Evolutionary conservation across 1,140 invertebrate species (phyloP).

Genomic region (Yoshiicerus persimilis): DNA sequence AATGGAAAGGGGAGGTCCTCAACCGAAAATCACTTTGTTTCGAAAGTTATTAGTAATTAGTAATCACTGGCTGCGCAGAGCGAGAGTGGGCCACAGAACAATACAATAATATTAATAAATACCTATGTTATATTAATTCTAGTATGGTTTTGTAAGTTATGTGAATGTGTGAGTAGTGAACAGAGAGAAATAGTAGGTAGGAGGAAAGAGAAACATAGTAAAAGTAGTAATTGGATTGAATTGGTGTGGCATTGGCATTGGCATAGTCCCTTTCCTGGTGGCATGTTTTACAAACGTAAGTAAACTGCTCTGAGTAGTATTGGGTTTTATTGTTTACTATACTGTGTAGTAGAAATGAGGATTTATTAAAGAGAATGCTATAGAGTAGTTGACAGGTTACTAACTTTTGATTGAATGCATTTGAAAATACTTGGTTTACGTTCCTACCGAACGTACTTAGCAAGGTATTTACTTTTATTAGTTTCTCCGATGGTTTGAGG

Average conservation of each 20-base stretch:
- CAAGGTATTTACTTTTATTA: background rate
- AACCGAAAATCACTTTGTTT: slow-evolving; percentile 22
- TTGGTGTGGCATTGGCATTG: no score
- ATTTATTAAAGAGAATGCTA: background rate
- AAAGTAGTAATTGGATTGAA: no score
- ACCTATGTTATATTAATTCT: background rate
- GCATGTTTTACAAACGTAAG: no score
- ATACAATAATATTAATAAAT: background rate
- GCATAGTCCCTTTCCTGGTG: no score
- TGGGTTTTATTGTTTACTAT: no score
- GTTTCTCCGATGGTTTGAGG: background rate
- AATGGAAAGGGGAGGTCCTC: background rate
- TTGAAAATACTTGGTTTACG: background rate
- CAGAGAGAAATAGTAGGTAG: no score
- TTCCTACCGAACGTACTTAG: background rate
- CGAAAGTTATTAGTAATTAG: slow-evolving; percentile 23
- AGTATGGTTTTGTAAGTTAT: background rate
- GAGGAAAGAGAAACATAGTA: no score
- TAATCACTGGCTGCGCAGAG: background rate
- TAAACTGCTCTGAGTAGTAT: no score
- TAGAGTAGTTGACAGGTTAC: background rate
- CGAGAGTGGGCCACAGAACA: background rate
- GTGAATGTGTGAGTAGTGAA: no score
- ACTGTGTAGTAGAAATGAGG: background rate
- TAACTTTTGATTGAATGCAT: background rate